Percentiles rank a stretch among this genome's conserved stretches.
phyloP scores from a whole-genome alignment of 2,888 invertebrate species.

The Blastobasis adustella region DNA sequence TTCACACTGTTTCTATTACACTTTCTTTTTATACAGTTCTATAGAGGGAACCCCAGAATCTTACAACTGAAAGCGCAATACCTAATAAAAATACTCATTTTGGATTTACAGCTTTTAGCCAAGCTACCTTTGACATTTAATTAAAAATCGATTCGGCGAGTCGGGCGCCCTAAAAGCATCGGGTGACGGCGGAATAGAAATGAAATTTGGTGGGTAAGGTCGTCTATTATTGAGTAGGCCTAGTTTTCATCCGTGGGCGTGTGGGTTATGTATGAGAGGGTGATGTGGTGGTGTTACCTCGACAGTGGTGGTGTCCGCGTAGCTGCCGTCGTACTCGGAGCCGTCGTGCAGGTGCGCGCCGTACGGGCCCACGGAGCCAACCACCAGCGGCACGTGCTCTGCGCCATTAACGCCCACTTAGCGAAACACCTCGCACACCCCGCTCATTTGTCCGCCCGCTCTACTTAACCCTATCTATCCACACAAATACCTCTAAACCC shows the following conservation, averaged over 20 bases:
- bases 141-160: constrained; percentile 32
- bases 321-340: constrained; percentile 94
- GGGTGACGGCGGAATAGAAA: constrained; percentile 30
- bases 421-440: neutral
- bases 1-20: no score
- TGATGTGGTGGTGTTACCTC: constrained; percentile 51
- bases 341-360: constrained; percentile 93
- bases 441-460: constrained; percentile 13
- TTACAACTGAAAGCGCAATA: constrained; percentile 27
- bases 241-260: constrained; percentile 1
- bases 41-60: constrained; percentile 26
- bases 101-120: constrained; percentile 36
- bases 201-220: constrained; percentile 23
- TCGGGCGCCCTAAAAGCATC: constrained; percentile 30
- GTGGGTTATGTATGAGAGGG: neutral
- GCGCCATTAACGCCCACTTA: constrained; percentile 8
- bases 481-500: constrained; percentile 45
- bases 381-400: constrained; percentile 77
- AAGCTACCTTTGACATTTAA: constrained; percentile 34
- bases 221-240: constrained; percentile 7
- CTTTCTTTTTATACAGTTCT: no score
- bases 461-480: constrained; percentile 25
- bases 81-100: constrained; percentile 41
- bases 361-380: constrained; percentile 94
- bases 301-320: constrained; percentile 78